Conservation (phyloP, 2,113 vertebrate species). For the Amphiprion ocellaris region DNA sequence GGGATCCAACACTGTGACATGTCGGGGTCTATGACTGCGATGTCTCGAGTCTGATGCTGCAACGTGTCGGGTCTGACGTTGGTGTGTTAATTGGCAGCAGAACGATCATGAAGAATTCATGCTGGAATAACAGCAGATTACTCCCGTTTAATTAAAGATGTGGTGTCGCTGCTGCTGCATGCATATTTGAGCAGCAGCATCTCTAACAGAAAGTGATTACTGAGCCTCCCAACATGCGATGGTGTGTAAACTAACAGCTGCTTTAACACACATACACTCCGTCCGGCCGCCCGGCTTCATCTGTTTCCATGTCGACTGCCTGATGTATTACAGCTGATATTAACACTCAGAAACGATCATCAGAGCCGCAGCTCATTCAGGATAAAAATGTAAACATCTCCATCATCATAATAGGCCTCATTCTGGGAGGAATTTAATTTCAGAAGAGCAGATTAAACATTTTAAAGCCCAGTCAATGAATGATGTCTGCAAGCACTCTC, state of each 20-base stretch:
- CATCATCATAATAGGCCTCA: neutral
- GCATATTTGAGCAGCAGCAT: slow-evolving; percentile 78
- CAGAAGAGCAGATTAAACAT: slow-evolving; percentile 8
- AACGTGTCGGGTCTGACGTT: neutral
- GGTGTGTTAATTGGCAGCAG: slow-evolving; percentile 71
- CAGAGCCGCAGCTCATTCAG: slow-evolving; percentile 7
- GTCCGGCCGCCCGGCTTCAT: slow-evolving; percentile 16
- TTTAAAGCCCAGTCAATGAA: neutral
- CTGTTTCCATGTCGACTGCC: slow-evolving; percentile 20
- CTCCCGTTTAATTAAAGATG: slow-evolving; percentile 81
- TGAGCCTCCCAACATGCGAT: slow-evolving; percentile 53
- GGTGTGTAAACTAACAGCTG: slow-evolving; percentile 40
- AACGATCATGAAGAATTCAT: slow-evolving; percentile 80
- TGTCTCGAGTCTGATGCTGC: no score
- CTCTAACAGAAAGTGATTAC: slow-evolving; percentile 70
- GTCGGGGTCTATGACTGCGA: no score
- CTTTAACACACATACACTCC: slow-evolving; percentile 6
- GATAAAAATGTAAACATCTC: slow-evolving; percentile 18
- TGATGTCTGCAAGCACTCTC: neutral
- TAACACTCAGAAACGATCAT: slow-evolving; percentile 11
- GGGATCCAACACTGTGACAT: no score
- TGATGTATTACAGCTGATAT: slow-evolving; percentile 28
- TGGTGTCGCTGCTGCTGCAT: slow-evolving; percentile 67
- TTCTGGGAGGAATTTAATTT: slow-evolving; percentile 14
- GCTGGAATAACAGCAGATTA: slow-evolving; percentile 76